Base-by-base conservation (phyloP, 2,113 vertebrate genomes). In the Semnornis frantzii region DNA sequence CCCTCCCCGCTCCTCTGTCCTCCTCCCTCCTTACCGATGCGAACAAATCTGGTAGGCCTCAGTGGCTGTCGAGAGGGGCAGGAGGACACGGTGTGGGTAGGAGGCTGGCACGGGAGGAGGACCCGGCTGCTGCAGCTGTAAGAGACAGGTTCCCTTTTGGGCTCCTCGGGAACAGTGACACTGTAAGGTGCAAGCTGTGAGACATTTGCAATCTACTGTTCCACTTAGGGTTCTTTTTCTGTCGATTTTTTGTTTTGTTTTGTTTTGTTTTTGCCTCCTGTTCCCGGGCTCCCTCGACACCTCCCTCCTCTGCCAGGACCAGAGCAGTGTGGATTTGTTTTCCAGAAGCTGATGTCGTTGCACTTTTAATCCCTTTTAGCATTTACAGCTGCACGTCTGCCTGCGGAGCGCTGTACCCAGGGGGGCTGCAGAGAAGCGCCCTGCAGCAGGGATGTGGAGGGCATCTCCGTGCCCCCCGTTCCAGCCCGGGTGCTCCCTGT, bases 141-240 rank as follows among this genome's bases (percentile, higher is more conserved):
- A 80, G 89, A 89, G 94, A 80, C 87, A 84, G 84, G 90, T 88
- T 85, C 87, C 77, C 79, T 70, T 57, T 50, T 14, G 14, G 74
- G 63, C 89, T 93, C 85, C 89, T 91, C 79, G 87, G 95, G 95
- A 95, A 94, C 87, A 95, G 93, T 93, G 92, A 96, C 94, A 91
- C 95, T 96, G 96, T 97, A 95, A 97, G 39, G 92, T 92, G 97
- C 96, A 97, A 97, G 95, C 96, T 97, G 97, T 97, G 96, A 98
- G 97, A 94, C 97, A 96, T 98, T 95, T 97, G 97, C 98, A 97
- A 97, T 95, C 95, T 98, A 85, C 96, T 97, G 97, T 97, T 94
- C 96, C 92, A 90, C 34, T 90, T 30, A 10, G 69, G 48, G 28
- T 21, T 52, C 50, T 52, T 31, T n/a, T 31, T 58, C 17, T 18